phyloP scores from a whole-genome alignment of 2,113 vertebrate genomes.

The Coracopsis vasa region DNA sequence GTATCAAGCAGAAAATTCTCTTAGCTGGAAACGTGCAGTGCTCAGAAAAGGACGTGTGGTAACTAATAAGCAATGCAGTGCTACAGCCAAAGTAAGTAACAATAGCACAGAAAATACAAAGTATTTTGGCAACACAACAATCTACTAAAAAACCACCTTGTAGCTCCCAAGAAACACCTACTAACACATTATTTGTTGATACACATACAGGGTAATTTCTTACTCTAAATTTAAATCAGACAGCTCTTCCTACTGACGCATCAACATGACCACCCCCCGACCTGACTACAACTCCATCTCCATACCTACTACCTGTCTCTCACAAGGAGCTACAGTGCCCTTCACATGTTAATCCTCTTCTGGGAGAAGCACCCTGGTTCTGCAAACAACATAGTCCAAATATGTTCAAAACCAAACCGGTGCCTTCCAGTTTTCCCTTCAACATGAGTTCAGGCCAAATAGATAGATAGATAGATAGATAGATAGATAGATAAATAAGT shows the following conservation, averaged over 20 bases:
- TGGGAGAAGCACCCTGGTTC: background rate
- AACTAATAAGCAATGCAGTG: background rate
- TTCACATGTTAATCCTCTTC: background rate
- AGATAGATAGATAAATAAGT: background rate
- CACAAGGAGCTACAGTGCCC: background rate
- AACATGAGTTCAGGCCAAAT: background rate
- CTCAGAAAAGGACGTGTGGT: background rate
- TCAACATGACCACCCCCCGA: rapidly evolving
- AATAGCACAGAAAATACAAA: background rate
- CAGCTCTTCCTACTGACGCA: background rate
- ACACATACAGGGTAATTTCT: background rate
- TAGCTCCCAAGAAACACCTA: background rate
- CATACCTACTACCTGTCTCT: background rate
- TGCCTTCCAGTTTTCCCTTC: background rate
- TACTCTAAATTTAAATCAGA: background rate
- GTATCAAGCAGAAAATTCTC: background rate
- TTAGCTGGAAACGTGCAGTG: background rate
- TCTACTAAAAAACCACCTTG: background rate
- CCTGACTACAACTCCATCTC: rapidly evolving
- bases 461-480: background rate
- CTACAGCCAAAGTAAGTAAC: background rate
- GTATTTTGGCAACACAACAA: background rate
- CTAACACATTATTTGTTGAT: background rate
- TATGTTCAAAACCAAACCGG: background rate
- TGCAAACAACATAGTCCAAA: background rate